These are phyloP conservation scores for Ophioninae sp. DNA, from an alignment of 2,888 invertebrate genomes.

Conservation along the genomic window DNA sequence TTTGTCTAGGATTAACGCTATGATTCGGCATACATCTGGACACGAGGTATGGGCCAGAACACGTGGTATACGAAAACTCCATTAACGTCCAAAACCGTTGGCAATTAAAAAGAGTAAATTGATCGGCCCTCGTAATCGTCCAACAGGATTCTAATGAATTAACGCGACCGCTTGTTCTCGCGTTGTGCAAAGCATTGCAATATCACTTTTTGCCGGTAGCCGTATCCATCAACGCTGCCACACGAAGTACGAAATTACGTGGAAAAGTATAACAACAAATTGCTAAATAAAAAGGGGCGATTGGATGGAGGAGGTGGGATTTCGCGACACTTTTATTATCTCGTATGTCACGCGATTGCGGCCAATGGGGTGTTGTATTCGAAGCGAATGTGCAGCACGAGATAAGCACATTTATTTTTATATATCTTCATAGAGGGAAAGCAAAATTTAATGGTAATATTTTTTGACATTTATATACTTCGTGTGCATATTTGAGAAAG, in stretches of 20 bases:
- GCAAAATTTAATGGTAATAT: neutral
- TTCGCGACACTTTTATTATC: conserved; percentile 59
- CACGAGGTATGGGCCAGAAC: neutral
- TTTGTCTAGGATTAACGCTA: too few relatives aligned
- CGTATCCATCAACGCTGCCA: conserved; percentile 61
- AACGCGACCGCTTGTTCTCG: conserved; percentile 54
- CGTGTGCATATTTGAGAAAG: too few relatives aligned
- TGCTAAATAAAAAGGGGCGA: conserved; percentile 27
- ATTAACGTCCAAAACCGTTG: conserved; percentile 31
- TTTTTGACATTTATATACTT: neutral
- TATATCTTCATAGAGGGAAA: neutral
- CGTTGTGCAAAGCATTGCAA: neutral
- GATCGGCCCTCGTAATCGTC: conserved; percentile 58
- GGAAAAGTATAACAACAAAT: conserved; percentile 42
- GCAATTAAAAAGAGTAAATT: conserved; percentile 52
- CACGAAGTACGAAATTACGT: conserved; percentile 20
- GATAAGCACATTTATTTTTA: neutral
- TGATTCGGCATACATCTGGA: neutral
- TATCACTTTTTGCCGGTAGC: conserved; percentile 54
- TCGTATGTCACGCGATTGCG: conserved; percentile 55
- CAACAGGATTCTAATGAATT: conserved; percentile 63
- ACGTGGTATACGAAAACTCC: neutral
- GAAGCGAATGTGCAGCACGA: neutral
- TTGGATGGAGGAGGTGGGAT: neutral
- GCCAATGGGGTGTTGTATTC: neutral